Evolutionary conservation across 2,113 vertebrate species (phyloP), one percentile per base, ranked within the genome.

Genomic region (Otus sunia): DNA sequence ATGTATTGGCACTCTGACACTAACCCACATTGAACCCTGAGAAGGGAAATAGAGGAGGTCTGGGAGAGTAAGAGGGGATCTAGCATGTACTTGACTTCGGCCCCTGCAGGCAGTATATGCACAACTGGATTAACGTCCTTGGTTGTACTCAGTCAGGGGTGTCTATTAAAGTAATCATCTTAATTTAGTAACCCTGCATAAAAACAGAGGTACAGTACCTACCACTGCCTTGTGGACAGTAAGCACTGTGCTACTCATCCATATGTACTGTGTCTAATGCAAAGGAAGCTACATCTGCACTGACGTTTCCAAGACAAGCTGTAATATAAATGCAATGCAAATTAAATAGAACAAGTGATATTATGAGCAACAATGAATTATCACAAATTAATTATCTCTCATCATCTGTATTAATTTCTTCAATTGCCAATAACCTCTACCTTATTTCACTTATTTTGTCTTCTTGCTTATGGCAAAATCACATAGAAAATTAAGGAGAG

Each of bases 1-100:
- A 0, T 2, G 1, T 37, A 23, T 11, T 32, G 41, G 50, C 19
- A 39, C 26, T 21, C 16, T 18, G 23, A 20, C 2, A 3, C 23
- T 56, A 29, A 36, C 16, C 14, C 8, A 10, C 50, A 22, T 21
- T 0, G 0, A 62, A 19, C 29, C 15, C 39, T n/a, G 7, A 32
- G 52, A 58, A 53, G 17, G 47, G 52, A 75, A 75, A 27, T 0
- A 1, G 8, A 43, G 71, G 11, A 66, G 5, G 32, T 22, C 18
- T 50, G 32, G 56, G 36, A 39, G 5, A 7, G 8, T 1, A 2
- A 58, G 60, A 30, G 9, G 25, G 27, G 12, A 36, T 36, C 5
- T 3, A 3, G 43, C 2, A 1, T 9, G 6, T 9, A 9, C n/a
- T 37, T 74, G 50, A 8, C 34, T 80, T 63, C 18, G 72, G 60